Evolutionary conservation across 2,888 invertebrate species (phyloP), one percentile per base, ranked within the genome.

Genomic region (Xestia xanthographa): DNA sequence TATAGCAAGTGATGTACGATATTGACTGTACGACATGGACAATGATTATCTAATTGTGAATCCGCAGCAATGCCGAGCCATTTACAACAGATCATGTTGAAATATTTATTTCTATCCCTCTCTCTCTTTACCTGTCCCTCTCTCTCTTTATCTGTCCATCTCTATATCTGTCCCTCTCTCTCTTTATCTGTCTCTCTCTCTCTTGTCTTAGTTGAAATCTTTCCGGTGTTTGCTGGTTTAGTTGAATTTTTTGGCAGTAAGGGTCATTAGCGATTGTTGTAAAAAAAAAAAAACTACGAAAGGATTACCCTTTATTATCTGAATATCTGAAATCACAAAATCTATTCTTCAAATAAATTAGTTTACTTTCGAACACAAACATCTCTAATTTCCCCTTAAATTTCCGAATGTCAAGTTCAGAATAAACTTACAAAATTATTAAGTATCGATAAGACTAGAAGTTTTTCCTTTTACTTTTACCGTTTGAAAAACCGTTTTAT

Each of bases 331-430:
- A 8, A 77, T 60, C 11, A 53, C 34, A 60, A 53, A 41, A 2
- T 29, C 20, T 12, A 69, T 8, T 66, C 26, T 60, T 41, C 29
- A 67, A 63, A n/a, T 45, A 20, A 26, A 38, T 29, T 45, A 4
- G n/a, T 72, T 62, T 62, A 65, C 26, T 60, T 17, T 6, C 48
- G 43, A 20, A 72, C 14, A 56, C 38, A 58, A 72, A 78, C 26
- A 66, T 76, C 29, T 58, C 9, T 38, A 77, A 85, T 85, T 78
- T 85, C 74, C 80, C 56, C 6, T 53, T 69, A 29, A 65, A 86
- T 85, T 78, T 83, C 75, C 72, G 20, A 72, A 78, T 72, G 75
- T 72, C 84, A 77, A 77, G 38, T 75, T 76, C 77, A 72, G 62
- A 72, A 58, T 73, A 73, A 72, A 79, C 38, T 17, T n/a, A 50